These are phyloP conservation scores for Parazoanthus darwini DNA, from an alignment of 92 coral and sea anemone genomes.

Conservation along the genomic window DNA sequence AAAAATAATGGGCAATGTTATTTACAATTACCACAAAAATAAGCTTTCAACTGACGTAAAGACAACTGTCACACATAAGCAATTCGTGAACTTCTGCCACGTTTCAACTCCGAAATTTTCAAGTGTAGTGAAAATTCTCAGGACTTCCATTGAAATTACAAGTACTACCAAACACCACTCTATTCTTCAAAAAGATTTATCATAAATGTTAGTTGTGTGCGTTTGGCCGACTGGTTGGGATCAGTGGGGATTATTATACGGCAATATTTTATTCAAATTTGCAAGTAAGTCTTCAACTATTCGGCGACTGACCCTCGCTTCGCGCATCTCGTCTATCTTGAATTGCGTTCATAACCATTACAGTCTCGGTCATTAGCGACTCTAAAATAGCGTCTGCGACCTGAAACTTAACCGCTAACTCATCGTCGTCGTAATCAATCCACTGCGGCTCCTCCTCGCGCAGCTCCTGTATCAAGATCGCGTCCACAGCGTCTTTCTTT, in stretches of 20 bases:
- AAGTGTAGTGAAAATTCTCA: background rate
- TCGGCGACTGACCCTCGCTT: slow-evolving; percentile 42
- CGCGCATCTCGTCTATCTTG: slow-evolving; percentile 77
- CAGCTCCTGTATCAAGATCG: slow-evolving; percentile 92
- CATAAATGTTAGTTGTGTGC: background rate
- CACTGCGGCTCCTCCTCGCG: slow-evolving; percentile 97
- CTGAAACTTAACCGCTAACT: slow-evolving; percentile 93
- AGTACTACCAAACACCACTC: background rate
- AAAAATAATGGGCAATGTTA: slow-evolving; percentile 43
- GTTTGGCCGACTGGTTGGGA: background rate
- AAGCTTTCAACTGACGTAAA: slow-evolving; percentile 5
- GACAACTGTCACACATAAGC: background rate
- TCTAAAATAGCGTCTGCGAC: slow-evolving; percentile 96
- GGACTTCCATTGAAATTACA: background rate
- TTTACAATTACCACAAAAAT: slow-evolving; percentile 44
- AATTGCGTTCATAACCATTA: slow-evolving; percentile 91
- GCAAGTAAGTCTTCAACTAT: background rate
- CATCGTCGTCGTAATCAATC: slow-evolving; percentile 98
- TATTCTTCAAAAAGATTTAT: background rate
- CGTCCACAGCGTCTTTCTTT: slow-evolving; percentile 96
- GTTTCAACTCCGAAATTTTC: background rate
- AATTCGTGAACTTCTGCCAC: background rate
- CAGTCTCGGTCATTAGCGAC: slow-evolving; percentile 86
- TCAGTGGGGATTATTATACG: background rate
- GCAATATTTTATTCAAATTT: too few species aligned